Base-by-base conservation (phyloP, 2,888 invertebrate genomes). In the Lochmaea crataegi region DNA sequence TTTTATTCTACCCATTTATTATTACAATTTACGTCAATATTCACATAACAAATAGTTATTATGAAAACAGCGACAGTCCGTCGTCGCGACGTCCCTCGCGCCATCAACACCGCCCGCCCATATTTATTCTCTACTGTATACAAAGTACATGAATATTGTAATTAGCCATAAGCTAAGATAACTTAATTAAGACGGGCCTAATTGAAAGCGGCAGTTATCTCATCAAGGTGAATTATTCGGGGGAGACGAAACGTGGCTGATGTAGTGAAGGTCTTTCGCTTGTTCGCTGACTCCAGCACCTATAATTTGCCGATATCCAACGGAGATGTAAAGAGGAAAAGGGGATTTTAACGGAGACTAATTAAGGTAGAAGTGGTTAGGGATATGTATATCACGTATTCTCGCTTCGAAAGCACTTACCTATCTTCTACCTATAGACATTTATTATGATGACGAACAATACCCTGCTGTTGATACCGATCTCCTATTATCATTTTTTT, bases 181-280 rank as follows among this genome's bases (percentile, higher is more conserved):
- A 83, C 81, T 79, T 82, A 82, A 84, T 84, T 84, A 84, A 82
- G 82, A 77, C 81, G 80, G 81, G 78, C 77, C 78, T 83, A 83
- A 83, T 83, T 84, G 84, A 83, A 83, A 83, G 81, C 82, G 82
- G 82, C 81, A 83, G 84, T 85, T 84, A 84, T 82, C 84, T 84
- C 83, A 83, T 83, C 81, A 82, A 84, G 83, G 84, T 84, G 82
- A 85, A 84, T 84, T 84, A 85, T 81, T 81, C 81, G 75, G 73
- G 74, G 77, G 78, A 77, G 75, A 76, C 74, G 76, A 75, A 78
- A 78, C 72, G 77, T 71, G 76, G 75, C 76, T 74, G 53, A 53
- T 69, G 65, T 68, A 72, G 73, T 58, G 58, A 42, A 42, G 38
- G 41, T 41, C 61, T 26, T 32, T 60, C 32, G n/a, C 32, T 63